Evolutionary conservation across 2,797 vertebrate species (phyloP), one percentile per base, ranked within the genome.

Genomic region (Amniataba percoides): DNA sequence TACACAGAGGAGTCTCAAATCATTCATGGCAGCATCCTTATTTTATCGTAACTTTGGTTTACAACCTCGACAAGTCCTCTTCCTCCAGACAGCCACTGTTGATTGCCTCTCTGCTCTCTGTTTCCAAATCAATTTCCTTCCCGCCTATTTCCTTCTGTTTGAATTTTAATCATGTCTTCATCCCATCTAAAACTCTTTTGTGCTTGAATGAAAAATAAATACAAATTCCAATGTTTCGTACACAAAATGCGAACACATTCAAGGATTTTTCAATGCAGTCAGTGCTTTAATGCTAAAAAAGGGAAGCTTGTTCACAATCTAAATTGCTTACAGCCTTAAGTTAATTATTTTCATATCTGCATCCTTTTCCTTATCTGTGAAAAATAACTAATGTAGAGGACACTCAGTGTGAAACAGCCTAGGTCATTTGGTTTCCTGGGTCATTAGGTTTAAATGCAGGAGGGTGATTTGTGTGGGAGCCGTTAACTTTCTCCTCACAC

Each of bases 391-490:
- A 45, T 59, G 16, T 5, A 40, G 42, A 34, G 53, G 52, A 65
- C 52, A 12, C 21, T 23, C 7, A 13, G 23, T 42, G 27, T 45
- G 42, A 72, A 74, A 45, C 39, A 40, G 71, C 39, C 53, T n/a
- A 21, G 73, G 53, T 72, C 69, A 36, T 76, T 53, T 76, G 36
- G 49, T 68, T 77, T 60, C 34, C 19, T 0, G 34, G 65, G 58
- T 65, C 78, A 61, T 82, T 80, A 63, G 42, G 53, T 86, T 85
- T 88, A 71, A 80, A 85, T 61, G 69, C 63, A 59, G 40, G 34
- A 46, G 61, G 62, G 69, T 79, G 80, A 88, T 82, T 83, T 85
- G 82, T 79, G 75, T 79, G 78, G 83, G 77, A 56, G 74, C 83
- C 42, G 51, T 77, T 78, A 55, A 31, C 73, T 82, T 81, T 78